Evolutionary conservation across 2,888 invertebrate species (phyloP).

Genomic region (Tachina grossa): DNA sequence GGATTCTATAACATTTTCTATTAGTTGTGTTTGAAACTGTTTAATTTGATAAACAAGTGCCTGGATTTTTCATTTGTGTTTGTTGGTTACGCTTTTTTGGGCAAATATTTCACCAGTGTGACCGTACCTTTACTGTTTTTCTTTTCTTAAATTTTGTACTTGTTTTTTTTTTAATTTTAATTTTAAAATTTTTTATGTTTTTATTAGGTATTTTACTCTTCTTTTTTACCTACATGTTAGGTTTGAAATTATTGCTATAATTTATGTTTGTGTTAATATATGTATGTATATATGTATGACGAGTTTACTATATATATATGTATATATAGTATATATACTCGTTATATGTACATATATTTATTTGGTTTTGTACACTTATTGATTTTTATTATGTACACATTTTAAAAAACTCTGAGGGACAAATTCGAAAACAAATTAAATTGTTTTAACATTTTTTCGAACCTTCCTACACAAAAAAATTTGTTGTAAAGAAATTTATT

Average conservation of each 20-base stretch:
- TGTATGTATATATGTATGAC: too few species aligned
- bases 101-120: too few species aligned
- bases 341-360: not conserved
- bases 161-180: constrained; percentile 47
- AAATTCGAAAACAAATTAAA: not conserved
- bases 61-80: too few species aligned
- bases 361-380: constrained; percentile 62
- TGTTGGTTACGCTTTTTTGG: too few species aligned
- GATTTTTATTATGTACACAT: constrained; percentile 38
- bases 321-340: too few species aligned
- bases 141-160: constrained; percentile 64
- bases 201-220: constrained; percentile 16
- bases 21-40: too few species aligned
- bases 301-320: too few species aligned
- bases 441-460: not conserved
- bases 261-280: constrained; percentile 9
- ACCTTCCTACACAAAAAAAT: too few species aligned
- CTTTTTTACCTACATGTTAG: constrained; percentile 22
- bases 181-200: constrained; percentile 24
- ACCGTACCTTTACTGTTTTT: too few species aligned
- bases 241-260: constrained; percentile 4
- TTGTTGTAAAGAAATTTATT: too few species aligned
- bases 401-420: constrained; percentile 6
- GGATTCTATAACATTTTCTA: too few species aligned
- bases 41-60: too few species aligned